Evolutionary conservation across 2,888 invertebrate species (phyloP), one percentile per base, ranked within the genome.

Genomic region (Elysia crispata): DNA sequence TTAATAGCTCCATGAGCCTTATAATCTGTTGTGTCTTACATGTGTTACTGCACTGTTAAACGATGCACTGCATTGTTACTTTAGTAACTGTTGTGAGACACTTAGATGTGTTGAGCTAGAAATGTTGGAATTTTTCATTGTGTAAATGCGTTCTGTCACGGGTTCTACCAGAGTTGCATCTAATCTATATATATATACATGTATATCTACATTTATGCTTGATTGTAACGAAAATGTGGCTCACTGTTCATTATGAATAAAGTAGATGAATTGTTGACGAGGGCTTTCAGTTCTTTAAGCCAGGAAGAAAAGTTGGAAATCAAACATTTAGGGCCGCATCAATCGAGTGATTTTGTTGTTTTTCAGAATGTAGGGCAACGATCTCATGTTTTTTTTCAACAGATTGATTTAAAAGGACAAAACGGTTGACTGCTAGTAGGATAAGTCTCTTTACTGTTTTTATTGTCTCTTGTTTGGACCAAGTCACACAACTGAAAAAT

Each of bases 301-400:
- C 25, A 23, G 25, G 60, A 60, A 23, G 25, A 60, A n/a, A n/a
- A 60, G 25, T 8, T 60, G 13, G 15, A 60, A 60, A n/a, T 60
- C 60, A 60, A 60, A 60, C 60, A 15, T 60, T 60, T 60, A 60
- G 60, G 60, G 60, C 60, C 60, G 25, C 60, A 60, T 13, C 60
- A 60, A 15, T 15, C 60, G 3, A 25, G 6, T 25, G 15, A 60
- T 6, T 60, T 60, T 60, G 60, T 23, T 3, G 3, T 60, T 23
- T n/a, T 23, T 23, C 60, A 60, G 25, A n/a, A 60, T 8, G n/a
- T 23, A 6, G 25, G 60, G 13, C 3, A 60, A 23, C 60, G 60
- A 23, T 23, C n/a, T n/a, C 60, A 15, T 25, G 25, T 15, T 23
- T 60, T 54, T 54, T 60, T 25, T 60, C n/a, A 25, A 8, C 6